Evolutionary conservation across 2,888 invertebrate genomes (phyloP).

Genomic region (Acleris cristana): DNA sequence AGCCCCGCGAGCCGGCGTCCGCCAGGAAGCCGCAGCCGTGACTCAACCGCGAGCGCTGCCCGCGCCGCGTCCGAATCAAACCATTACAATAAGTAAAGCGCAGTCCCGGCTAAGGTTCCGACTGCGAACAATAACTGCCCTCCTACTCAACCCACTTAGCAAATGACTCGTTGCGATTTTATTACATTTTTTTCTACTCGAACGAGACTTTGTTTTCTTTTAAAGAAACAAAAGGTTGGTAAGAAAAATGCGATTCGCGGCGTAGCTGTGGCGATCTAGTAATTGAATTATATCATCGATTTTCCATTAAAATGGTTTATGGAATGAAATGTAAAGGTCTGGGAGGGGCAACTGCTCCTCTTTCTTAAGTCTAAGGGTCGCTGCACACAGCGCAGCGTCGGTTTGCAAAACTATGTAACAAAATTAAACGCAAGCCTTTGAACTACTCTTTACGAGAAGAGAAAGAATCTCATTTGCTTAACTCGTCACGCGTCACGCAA

Average conservation of each 20-base stretch:
- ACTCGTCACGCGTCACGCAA: too few relatives aligned
- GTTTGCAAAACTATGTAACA: background rate
- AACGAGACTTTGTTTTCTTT: slow-evolving; percentile 68
- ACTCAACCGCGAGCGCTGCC: too few relatives aligned
- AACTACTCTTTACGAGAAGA: too few relatives aligned
- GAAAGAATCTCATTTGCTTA: too few relatives aligned
- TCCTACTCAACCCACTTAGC: slow-evolving; percentile 66
- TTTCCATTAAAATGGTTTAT: slow-evolving; percentile 83
- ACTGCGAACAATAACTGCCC: slow-evolving; percentile 39
- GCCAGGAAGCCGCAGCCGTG: too few relatives aligned
- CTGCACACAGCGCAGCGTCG: slow-evolving; percentile 7
- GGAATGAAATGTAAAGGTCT: slow-evolving; percentile 78
- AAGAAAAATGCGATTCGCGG: slow-evolving; percentile 66
- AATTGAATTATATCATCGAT: slow-evolving; percentile 83
- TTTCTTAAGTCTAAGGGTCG: slow-evolving; percentile 43
- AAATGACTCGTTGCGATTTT: slow-evolving; percentile 72
- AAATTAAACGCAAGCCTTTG: too few relatives aligned
- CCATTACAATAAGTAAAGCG: slow-evolving; percentile 21
- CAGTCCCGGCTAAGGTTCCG: slow-evolving; percentile 21
- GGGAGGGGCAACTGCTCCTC: slow-evolving; percentile 64
- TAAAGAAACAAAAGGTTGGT: slow-evolving; percentile 51
- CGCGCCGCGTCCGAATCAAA: too few relatives aligned
- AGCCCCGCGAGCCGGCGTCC: too few relatives aligned
- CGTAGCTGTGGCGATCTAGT: slow-evolving; percentile 69
- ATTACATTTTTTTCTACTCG: slow-evolving; percentile 61